phyloP scores from a whole-genome alignment of 2,113 vertebrate genomes.

The Crypturellus undulatus region DNA sequence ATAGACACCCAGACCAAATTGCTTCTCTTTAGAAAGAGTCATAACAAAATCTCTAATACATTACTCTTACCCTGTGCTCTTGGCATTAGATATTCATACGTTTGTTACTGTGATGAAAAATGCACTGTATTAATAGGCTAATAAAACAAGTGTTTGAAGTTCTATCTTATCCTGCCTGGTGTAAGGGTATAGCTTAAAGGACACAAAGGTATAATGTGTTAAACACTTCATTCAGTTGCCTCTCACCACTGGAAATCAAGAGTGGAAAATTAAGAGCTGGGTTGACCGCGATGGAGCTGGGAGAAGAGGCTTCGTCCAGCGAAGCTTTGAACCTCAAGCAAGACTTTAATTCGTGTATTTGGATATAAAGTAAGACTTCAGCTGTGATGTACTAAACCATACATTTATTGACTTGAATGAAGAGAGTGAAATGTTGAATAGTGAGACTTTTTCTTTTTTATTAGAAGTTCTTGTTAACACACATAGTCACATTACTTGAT shows the following conservation, averaged over 20 bases:
- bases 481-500: not conserved
- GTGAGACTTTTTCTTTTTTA: too few relatives aligned
- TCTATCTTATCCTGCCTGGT: not conserved
- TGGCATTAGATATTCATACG: not conserved
- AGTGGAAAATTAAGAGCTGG: not conserved
- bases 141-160: not conserved
- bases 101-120: not conserved
- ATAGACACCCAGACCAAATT: not conserved
- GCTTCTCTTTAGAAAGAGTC: not conserved
- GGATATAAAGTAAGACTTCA: not conserved
- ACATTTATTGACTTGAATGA: not conserved
- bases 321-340: not conserved
- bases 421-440: too few relatives aligned
- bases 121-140: not conserved
- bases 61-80: not conserved
- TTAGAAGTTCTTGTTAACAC: too few relatives aligned
- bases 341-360: not conserved
- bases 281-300: not conserved
- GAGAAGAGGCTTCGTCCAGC: not conserved
- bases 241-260: not conserved
- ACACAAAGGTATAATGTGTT: not conserved
- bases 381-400: not conserved
- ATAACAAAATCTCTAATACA: not conserved
- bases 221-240: not conserved
- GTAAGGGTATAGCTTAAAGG: not conserved